These are phyloP conservation scores for Calyptommatus sinebrachiatus DNA, from an alignment of 2,113 vertebrate genomes.

Conservation along the genomic window DNA sequence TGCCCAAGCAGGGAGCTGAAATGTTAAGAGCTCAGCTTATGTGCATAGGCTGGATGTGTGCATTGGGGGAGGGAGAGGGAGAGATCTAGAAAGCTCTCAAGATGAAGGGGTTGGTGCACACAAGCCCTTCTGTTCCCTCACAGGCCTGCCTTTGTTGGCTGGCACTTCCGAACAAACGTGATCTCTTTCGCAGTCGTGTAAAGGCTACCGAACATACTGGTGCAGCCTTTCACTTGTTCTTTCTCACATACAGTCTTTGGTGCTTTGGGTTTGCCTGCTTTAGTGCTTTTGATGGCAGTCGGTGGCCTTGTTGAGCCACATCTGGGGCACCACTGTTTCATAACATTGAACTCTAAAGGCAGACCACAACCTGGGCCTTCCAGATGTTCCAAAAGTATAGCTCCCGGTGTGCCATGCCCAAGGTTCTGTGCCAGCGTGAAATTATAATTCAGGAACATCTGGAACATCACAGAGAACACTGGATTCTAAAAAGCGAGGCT, in stretches of 20 bases:
- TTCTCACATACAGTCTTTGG: background rate
- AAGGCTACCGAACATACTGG: background rate
- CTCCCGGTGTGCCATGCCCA: too few relatives aligned
- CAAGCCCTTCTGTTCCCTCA: background rate
- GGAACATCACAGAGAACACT: too few relatives aligned
- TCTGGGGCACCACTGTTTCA: too few relatives aligned
- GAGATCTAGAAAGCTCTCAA: background rate
- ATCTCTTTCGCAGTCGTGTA: background rate
- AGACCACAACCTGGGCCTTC: too few relatives aligned
- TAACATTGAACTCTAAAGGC: background rate
- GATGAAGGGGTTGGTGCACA: background rate
- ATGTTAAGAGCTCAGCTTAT: constrained; percentile 3
- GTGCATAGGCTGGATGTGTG: background rate
- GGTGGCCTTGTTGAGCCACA: too few relatives aligned
- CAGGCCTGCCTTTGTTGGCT: background rate
- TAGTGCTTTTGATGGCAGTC: background rate
- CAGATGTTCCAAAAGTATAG: too few relatives aligned
- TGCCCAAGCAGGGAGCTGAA: background rate
- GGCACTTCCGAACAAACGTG: background rate
- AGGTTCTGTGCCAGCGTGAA: too few relatives aligned
- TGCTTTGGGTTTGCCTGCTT: background rate
- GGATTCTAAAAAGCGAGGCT: too few relatives aligned
- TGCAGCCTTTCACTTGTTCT: background rate
- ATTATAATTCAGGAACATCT: too few relatives aligned
- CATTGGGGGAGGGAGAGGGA: background rate